phyloP scores from a whole-genome alignment of 30 jellyfish, hydroid and myxozoan genomes.

The Calvadosia cruxmelitensis region DNA sequence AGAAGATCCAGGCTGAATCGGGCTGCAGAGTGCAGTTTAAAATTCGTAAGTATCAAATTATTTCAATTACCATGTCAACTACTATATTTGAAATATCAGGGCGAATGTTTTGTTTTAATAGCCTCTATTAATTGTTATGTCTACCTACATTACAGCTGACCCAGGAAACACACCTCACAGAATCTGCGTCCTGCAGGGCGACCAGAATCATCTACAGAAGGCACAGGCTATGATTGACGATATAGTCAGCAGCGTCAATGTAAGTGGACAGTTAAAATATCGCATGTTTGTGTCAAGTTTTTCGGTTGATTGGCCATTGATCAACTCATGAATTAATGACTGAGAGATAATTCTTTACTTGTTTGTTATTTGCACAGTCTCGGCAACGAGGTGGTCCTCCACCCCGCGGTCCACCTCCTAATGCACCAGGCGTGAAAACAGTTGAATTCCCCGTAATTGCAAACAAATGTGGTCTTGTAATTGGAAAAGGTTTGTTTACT shows the following conservation, averaged over 20 bases:
- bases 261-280: not conserved
- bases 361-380: constrained; percentile 13
- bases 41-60: constrained; percentile 53
- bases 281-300: no score
- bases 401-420: constrained; percentile 56
- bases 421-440: constrained; percentile 55
- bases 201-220: constrained; percentile 68
- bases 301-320: no score
- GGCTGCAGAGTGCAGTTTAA: constrained; percentile 94
- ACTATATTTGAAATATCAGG: no score
- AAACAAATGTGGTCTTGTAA: constrained; percentile 89
- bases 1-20: constrained; percentile 68
- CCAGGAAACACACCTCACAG: constrained; percentile 55
- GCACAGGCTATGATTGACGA: constrained; percentile 68
- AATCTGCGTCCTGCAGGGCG: constrained; percentile 75
- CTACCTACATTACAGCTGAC: constrained; percentile 32
- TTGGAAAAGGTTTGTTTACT: constrained; percentile 75
- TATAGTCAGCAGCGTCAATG: constrained; percentile 46
- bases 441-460: constrained; percentile 63
- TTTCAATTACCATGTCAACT: no score
- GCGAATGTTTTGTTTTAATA: no score
- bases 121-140: not conserved
- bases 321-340: no score
- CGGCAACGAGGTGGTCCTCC: constrained; percentile 37
- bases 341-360: no score